Evolutionary conservation across 2,797 vertebrate species (phyloP).

Genomic region (Triplophysa yarkandensis): DNA sequence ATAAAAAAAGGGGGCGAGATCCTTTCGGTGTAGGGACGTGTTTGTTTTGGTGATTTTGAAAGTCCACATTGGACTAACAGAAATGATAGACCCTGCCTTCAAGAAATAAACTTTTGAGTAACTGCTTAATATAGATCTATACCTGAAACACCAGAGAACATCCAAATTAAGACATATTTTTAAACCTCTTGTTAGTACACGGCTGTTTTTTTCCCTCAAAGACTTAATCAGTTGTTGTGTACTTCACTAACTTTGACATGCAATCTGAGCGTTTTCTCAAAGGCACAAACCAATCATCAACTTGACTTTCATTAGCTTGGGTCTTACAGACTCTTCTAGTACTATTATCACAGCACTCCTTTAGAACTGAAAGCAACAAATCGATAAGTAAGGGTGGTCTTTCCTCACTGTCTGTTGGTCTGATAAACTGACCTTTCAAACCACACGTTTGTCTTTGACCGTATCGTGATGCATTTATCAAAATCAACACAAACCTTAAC

Average conservation of each 20-base stretch:
- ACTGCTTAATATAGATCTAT: background rate
- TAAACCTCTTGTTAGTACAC: background rate
- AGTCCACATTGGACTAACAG: no score
- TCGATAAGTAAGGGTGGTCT: slow-evolving; percentile 66
- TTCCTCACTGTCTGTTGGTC: slow-evolving; percentile 56
- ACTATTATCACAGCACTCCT: slow-evolving; percentile 48
- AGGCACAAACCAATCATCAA: slow-evolving; percentile 63
- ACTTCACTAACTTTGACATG: slow-evolving; percentile 70
- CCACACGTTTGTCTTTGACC: slow-evolving; percentile 31
- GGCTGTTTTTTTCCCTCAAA: slow-evolving; percentile 50
- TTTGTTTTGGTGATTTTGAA: no score
- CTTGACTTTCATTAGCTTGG: slow-evolving; percentile 64
- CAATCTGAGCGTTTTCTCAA: slow-evolving; percentile 70
- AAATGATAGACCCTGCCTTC: no score
- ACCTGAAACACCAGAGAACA: background rate
- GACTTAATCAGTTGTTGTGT: slow-evolving; percentile 62
- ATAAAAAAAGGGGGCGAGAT: no score
- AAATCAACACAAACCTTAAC: slow-evolving; percentile 20
- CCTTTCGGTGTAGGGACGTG: no score
- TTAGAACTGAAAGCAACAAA: slow-evolving; percentile 65
- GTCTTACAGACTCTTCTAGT: slow-evolving; percentile 63
- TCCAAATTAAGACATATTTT: background rate
- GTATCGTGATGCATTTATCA: slow-evolving; percentile 21
- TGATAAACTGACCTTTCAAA: slow-evolving; percentile 69
- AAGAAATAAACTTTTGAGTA: no score